A percentile compares a stretch with the other conserved stretches of the same genome.
phyloP scores from a whole-genome alignment of 2,797 vertebrate genomes.

The Phoeniculus purpureus region DNA sequence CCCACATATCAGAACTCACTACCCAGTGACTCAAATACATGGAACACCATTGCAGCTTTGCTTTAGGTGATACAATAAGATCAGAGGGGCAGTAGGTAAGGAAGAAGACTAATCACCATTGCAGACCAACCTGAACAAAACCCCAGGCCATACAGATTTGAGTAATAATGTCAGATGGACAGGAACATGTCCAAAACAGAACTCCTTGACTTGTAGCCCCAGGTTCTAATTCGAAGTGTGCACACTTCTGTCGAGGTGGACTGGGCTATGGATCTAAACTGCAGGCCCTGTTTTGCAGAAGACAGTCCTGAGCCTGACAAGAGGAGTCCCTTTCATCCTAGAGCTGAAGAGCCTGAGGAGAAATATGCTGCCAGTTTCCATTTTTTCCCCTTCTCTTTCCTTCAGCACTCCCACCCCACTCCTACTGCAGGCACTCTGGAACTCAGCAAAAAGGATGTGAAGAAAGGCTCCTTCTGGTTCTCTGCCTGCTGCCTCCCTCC shows the following conservation, averaged over 20 bases:
- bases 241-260: not conserved
- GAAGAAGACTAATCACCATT: not conserved
- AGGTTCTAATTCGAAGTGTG: not conserved
- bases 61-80: too few relatives aligned
- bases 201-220: not conserved
- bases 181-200: not conserved
- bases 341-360: not conserved
- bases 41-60: too few relatives aligned
- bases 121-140: not conserved
- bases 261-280: accelerated
- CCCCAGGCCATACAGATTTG: not conserved
- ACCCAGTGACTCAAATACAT: too few relatives aligned
- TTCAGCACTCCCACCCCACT: not conserved
- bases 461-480: not conserved
- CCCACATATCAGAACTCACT: too few relatives aligned
- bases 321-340: not conserved
- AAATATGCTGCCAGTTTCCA: not conserved
- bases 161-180: not conserved
- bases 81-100: too few relatives aligned
- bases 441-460: not conserved
- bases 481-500: not conserved
- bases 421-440: not conserved
- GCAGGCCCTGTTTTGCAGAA: not conserved
- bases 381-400: not conserved
- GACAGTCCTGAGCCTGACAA: not conserved